phyloP scores from a whole-genome alignment of 2,113 vertebrate genomes.

The Brachionichthys hirsutus region DNA sequence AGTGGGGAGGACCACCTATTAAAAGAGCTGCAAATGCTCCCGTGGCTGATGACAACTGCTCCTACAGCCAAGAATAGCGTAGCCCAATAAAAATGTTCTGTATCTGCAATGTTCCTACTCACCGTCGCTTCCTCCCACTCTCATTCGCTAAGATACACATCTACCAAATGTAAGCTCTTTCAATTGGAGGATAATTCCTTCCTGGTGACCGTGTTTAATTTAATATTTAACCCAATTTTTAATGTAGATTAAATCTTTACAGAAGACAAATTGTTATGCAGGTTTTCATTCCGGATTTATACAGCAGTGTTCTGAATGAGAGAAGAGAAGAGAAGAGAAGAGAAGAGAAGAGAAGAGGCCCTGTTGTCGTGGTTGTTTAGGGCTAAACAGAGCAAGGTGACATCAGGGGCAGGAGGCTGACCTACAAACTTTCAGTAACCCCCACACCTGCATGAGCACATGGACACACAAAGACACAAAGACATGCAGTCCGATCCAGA shows the following conservation, averaged over 20 bases:
- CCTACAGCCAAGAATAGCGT: conserved; percentile 49
- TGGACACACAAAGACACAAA: conserved; percentile 40
- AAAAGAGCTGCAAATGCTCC: conserved; percentile 54
- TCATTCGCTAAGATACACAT: too few species aligned
- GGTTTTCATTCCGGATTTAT: too few species aligned
- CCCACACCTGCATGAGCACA: conserved; percentile 66
- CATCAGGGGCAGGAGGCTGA: conserved; percentile 50
- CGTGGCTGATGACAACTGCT: conserved; percentile 46
- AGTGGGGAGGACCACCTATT: conserved; percentile 35
- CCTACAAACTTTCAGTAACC: conserved; percentile 66
- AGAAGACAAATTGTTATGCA: too few species aligned
- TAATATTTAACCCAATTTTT: too few species aligned
- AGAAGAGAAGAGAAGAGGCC: conserved; percentile 22
- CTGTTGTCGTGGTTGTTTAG: conserved; percentile 54
- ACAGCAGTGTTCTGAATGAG: not conserved
- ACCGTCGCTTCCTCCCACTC: too few species aligned
- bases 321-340: not conserved
- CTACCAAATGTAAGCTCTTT: too few species aligned
- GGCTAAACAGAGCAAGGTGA: conserved; percentile 62
- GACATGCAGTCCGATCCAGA: conserved; percentile 21
- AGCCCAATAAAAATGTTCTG: conserved; percentile 42
- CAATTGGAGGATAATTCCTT: too few species aligned
- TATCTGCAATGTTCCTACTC: conserved; percentile 11
- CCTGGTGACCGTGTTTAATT: too few species aligned
- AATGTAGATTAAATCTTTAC: too few species aligned